Evolutionary conservation across 2,888 invertebrate genomes (phyloP), one percentile per base, ranked within the genome.

Genomic region (Sarcophaga carnaria): DNA sequence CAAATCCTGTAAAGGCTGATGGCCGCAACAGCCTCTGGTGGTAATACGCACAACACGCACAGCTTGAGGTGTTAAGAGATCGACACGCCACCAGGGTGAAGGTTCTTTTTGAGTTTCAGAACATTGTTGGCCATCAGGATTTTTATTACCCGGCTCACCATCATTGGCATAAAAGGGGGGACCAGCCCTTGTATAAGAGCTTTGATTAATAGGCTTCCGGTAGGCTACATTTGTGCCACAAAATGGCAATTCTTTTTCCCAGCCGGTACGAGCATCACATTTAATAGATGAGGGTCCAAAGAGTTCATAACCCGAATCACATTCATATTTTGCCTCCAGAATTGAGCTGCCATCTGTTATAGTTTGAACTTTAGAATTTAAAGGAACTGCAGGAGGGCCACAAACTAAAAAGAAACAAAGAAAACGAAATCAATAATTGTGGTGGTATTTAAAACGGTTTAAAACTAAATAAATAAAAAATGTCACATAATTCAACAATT

Each of bases 41-140:
- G 98, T 97, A 74, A 98, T 96, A 87, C 97, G 94, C 63, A 98
- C 97, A 62, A 97, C 97, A 92, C 97, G 96, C 77, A 98, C 96
- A 1, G 97, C 95, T 92, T 98, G 98, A 47, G 97, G 96, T 82
- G 96, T 94, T 62, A 98, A 94, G 69, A 98, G 94, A 92, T 98
- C 97, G 11, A 98, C 98, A 90, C 96, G 96, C 98, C 98, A 98
- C 97, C 98, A 98, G 0, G 98, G 98, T 27, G 97, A 97, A 0
- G 97, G 96, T 91, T 98, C 98, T 85, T 96, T 95, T 92, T 97
- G 96, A 0, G 98, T 98, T 94, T 98, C 98, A 0, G 97, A 97
- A 93, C 98, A 98, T 87, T 97, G 94, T 91, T 97, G 96, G 17
- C 97, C 97, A 90, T 98, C 98, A 91, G 98, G 97, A 85, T 97